These are phyloP conservation scores for Drosophila bunnanda DNA, from an alignment of 2,888 invertebrate species.

Conservation along the genomic window DNA sequence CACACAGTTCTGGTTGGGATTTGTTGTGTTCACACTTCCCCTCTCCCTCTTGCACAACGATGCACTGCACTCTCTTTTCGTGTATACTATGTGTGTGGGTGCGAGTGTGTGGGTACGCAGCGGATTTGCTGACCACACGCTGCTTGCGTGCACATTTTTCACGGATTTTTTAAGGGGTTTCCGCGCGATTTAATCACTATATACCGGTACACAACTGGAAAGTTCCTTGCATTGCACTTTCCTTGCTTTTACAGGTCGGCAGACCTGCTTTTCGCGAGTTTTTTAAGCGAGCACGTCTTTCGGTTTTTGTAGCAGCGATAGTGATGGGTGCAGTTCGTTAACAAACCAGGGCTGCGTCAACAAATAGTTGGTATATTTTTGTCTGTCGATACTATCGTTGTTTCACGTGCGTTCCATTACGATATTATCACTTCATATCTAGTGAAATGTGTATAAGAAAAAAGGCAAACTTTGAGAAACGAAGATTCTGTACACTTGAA, in stretches of 20 bases:
- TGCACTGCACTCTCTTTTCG: conserved; percentile 26
- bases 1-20: conserved; percentile 49
- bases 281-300: conserved; percentile 27
- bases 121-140: conserved; percentile 66
- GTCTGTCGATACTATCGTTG: too few relatives aligned
- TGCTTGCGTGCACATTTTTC: conserved; percentile 60
- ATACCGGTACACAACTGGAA: conserved; percentile 33
- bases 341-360: not conserved
- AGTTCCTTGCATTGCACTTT: conserved; percentile 18
- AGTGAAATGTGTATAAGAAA: too few relatives aligned
- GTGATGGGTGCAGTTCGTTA: conserved; percentile 4
- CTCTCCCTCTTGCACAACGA: conserved; percentile 20
- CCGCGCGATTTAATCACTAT: conserved; percentile 35
- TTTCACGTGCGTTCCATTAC: too few relatives aligned
- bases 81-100: conserved; percentile 42
- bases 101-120: conserved; percentile 51
- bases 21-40: conserved; percentile 29
- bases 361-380: not conserved
- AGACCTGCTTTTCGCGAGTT: conserved; percentile 4
- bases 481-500: too few relatives aligned
- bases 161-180: conserved; percentile 3
- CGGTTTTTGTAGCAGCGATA: conserved; percentile 24
- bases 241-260: conserved; percentile 13
- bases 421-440: too few relatives aligned
- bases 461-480: too few relatives aligned